Base-by-base conservation (phyloP, 53 echinoderm and acorn worm species). In the Actinopyga echinites region DNA sequence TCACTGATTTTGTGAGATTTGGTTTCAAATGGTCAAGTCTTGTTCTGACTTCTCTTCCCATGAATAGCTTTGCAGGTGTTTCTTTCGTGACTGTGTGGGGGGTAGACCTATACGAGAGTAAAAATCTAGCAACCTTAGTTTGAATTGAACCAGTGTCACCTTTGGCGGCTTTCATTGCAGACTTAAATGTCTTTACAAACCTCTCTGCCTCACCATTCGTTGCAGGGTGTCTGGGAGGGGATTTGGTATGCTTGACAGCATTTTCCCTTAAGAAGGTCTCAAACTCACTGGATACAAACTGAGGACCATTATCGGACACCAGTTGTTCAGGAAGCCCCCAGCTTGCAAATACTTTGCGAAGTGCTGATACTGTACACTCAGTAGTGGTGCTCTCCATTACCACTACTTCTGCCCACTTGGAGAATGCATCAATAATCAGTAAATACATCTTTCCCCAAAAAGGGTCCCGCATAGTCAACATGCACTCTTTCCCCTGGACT, bases 401-500 rank as follows among this genome's bases (percentile, higher is more conserved):
- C 21, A 54, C 9, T 35, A 80, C 32, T 26, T 80, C 80, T 36
- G 58, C 13, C 80, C 58, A 80, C 32, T 59, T 59, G 22, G 80
- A 80, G 24, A 29, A 54, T 5, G 80, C 80, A 80, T 80, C 81
- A 19, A 80, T 30, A 3, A 80, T 60, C 11, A 80, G 43, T 15
- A 80, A 53, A 21, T 45, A 80, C 81, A 80, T 80, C 20, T 62
- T 43, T 44, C 40, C 40, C 40, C 10, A 57, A 5, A 34, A 40
- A 67, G 5, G 68, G 68, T 8, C 83, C 83, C 1, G 83, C 83
- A 69, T 20, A 63, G 25, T 83, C 69, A 23, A 83, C 68, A 68
- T 83, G 69, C 5, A 83, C 55, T 67, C 69, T 66, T 38, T 64
- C 17, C 13, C 69, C 57, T 3, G 56, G 56, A 19, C 25, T 32